Evolutionary conservation across 1,140 invertebrate species (phyloP), one percentile per base, ranked within the genome.

Genomic region (Andricus grossulariae): DNA sequence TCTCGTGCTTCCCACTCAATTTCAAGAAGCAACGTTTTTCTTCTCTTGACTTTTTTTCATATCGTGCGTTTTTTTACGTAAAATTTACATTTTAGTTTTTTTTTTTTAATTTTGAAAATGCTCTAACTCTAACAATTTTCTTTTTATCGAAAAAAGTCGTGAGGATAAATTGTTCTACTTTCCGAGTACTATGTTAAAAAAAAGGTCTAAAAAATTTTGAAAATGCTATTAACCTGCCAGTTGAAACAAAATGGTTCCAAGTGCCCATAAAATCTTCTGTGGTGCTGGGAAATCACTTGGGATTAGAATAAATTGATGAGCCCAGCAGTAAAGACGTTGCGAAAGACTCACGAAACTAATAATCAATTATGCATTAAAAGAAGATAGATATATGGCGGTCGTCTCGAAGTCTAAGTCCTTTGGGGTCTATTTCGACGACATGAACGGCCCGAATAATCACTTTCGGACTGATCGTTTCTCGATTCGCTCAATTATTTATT

Each of bases 331-430:
- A 25, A 39, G 57, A 66, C 57, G 16, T 32, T 66, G 25, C 10
- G 10, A 32, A 66, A 21, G 39, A 71, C 73, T 71, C 60, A 49
- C 76, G 79, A 77, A 74, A 74, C 73, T 74, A 73, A 73, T 82
- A 84, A 91, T 91, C 85, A 91, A 90, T 90, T 88, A 90, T 90
- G 87, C 88, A 91, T 72, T 75, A 80, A 82, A 87, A 87, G 74
- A 83, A 88, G 86, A 90, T 89, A 88, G 86, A 90, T 89, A 89
- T 88, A 89, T 84, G 81, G 83, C 76, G 60, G 60, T 60, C 73
- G 74, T 78, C 71, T 79, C 75, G 70, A 70, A 73, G 71, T 75
- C 51, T 51, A 73, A 51, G 82, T 89, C 89, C 87, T 87, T 80
- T 80, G 89, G 89, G 89, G 84, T 90, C 89, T 85, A 91, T 91